Base-by-base conservation (phyloP, 2,113 vertebrate genomes). In the Diadophis punctatus region DNA sequence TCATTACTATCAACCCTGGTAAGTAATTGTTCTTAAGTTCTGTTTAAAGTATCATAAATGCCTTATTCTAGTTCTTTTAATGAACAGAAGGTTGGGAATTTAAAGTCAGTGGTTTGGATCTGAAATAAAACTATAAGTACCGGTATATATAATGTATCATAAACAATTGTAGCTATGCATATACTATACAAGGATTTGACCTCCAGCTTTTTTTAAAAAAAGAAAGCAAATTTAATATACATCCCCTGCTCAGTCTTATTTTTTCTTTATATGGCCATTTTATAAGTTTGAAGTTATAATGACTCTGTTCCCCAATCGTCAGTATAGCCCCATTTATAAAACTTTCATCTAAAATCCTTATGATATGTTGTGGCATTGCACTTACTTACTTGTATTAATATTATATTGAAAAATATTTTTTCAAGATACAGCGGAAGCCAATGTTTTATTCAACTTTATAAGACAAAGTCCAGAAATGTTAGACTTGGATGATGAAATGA, bases 1-100 rank as follows among this genome's bases (percentile, higher is more conserved):
- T 99, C 93, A 98, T 99, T 92, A 99, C 99, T 89, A 97, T 98
- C 58, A 99, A 99, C 93, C 99, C 99, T 95, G 98, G 99, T 99
- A 98, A 98, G 97, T 95, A 53, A 25, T 53, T 53, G 89, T 60
- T 34, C 23, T 74, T 86, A 86, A 68, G 49, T 10, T 84, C 51
- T 93, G 93, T 48, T 80, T 23, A 94, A 91, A 93, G 56, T 34
- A 58, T 58, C 48, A 86, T 86, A 43, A 89, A 85, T 49, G 30
- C 63, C 25, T 60, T 90, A 52, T 34, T 49, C 52, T 34, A 22
- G 0, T 56, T 9, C 14, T 92, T 88, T 85, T 34, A 80, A 89
- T 25, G n/a, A 9, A 34, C n/a, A 68, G 63, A 52, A 25, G n/a
- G 14, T 92, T 92, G 3, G 14, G 48, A 53, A 16, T 92, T 88